Evolutionary conservation across 2,113 vertebrate genomes (phyloP).

Genomic region (Colius striatus): DNA sequence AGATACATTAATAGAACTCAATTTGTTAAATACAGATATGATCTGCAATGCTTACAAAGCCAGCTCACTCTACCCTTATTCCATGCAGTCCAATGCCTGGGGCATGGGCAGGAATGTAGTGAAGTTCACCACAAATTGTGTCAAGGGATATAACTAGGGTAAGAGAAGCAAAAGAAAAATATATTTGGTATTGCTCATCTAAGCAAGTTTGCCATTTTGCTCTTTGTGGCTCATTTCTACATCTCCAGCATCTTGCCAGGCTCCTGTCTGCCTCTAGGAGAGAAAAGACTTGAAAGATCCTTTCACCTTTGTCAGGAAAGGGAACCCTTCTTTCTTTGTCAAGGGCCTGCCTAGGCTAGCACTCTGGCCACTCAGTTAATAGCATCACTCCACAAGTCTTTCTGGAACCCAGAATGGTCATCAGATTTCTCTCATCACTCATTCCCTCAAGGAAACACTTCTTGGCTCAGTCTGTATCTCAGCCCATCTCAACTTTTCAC

Average conservation of each 20-base stretch:
- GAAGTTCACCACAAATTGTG: background rate
- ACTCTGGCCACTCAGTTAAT: background rate
- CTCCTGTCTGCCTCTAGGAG: background rate
- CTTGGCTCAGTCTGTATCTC: background rate
- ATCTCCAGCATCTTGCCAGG: background rate
- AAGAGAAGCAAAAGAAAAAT: background rate
- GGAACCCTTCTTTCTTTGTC: background rate
- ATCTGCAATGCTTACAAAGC: background rate
- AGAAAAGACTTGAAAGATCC: background rate
- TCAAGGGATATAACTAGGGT: background rate
- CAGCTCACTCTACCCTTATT: background rate
- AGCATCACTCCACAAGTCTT: background rate
- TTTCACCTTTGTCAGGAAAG: background rate
- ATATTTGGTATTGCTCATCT: background rate
- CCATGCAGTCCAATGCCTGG: background rate
- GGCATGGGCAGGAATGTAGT: background rate
- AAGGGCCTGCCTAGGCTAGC: background rate
- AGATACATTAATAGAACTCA: background rate
- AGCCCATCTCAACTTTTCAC: background rate
- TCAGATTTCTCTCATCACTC: background rate
- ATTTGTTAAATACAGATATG: background rate
- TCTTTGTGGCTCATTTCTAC: background rate
- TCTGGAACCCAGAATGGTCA: background rate
- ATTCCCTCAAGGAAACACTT: background rate
- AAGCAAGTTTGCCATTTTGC: background rate